These are phyloP conservation scores for Arrhamphus sclerolepis DNA, from an alignment of 2,797 vertebrate species.

Conservation along the genomic window DNA sequence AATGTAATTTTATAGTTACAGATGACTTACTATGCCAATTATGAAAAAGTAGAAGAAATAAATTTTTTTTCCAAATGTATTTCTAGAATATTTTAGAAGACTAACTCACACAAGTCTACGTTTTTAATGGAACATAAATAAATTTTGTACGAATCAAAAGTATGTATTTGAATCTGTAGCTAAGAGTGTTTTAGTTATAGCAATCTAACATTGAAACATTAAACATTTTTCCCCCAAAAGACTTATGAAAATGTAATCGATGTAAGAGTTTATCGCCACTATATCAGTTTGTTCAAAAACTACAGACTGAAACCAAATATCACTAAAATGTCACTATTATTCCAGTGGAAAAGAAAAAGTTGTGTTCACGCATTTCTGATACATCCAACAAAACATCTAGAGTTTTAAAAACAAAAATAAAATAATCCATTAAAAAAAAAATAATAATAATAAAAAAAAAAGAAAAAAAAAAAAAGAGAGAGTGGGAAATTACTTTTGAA, in stretches of 20 bases:
- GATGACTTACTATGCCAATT: conserved; percentile 51
- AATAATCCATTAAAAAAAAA: conserved; percentile 38
- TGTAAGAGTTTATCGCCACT: conserved; percentile 68
- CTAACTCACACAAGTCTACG: conserved; percentile 46
- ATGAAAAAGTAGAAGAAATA: conserved; percentile 51
- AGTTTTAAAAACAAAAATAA: conserved; percentile 53
- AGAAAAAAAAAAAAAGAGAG: conserved; percentile 63
- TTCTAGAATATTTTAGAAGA: conserved; percentile 46
- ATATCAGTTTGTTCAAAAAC: conserved; percentile 61
- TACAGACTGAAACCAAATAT: conserved; percentile 63
- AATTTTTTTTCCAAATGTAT: conserved; percentile 45
- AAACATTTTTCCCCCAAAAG: conserved; percentile 17
- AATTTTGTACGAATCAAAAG: conserved; percentile 46
- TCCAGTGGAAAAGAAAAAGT: conserved; percentile 53
- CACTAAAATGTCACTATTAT: conserved; percentile 58
- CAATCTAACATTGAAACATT: conserved; percentile 58
- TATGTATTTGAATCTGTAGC: conserved; percentile 50
- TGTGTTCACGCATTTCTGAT: conserved; percentile 31
- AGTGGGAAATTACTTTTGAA: conserved; percentile 82
- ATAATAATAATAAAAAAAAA: conserved; percentile 44
- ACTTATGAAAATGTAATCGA: conserved; percentile 72
- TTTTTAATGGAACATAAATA: conserved; percentile 53
- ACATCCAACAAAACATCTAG: conserved; percentile 65
- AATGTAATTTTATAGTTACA: conserved; percentile 54
- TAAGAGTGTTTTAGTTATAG: conserved; percentile 50